These are phyloP conservation scores for Boleophthalmus pectinirostris DNA, from an alignment of 2,113 vertebrate species.

Conservation along the genomic window DNA sequence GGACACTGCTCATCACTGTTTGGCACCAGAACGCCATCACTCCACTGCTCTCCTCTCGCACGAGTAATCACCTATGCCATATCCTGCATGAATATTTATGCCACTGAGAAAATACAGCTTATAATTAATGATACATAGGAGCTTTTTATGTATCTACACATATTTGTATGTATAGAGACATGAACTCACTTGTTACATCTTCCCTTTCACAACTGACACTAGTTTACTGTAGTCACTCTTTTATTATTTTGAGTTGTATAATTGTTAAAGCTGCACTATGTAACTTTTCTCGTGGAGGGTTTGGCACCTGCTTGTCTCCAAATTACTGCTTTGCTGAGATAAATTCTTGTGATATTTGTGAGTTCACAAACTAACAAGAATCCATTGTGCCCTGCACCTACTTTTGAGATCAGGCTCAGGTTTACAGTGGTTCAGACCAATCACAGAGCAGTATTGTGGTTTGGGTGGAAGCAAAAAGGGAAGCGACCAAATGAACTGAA, in stretches of 20 bases:
- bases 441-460: too few relatives aligned
- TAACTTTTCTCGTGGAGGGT: too few relatives aligned
- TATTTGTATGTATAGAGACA: neutral
- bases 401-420: too few relatives aligned
- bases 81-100: conserved; percentile 2
- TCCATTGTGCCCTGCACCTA: too few relatives aligned
- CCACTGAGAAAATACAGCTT: neutral
- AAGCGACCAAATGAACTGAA: too few relatives aligned
- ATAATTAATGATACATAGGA: neutral
- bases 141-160: neutral
- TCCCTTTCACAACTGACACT: neutral
- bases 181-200: neutral
- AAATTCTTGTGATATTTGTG: neutral
- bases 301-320: too few relatives aligned
- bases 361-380: neutral
- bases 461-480: too few relatives aligned
- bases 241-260: neutral
- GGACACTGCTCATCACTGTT: conserved; percentile 93
- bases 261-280: too few relatives aligned
- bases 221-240: neutral
- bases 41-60: conserved; percentile 81
- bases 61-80: conserved; percentile 75
- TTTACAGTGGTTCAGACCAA: too few relatives aligned
- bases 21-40: conserved; percentile 89
- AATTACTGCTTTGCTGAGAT: neutral